These are phyloP conservation scores for Pogonophryne albipinna DNA, from an alignment of 2,797 vertebrate species.

Conservation along the genomic window DNA sequence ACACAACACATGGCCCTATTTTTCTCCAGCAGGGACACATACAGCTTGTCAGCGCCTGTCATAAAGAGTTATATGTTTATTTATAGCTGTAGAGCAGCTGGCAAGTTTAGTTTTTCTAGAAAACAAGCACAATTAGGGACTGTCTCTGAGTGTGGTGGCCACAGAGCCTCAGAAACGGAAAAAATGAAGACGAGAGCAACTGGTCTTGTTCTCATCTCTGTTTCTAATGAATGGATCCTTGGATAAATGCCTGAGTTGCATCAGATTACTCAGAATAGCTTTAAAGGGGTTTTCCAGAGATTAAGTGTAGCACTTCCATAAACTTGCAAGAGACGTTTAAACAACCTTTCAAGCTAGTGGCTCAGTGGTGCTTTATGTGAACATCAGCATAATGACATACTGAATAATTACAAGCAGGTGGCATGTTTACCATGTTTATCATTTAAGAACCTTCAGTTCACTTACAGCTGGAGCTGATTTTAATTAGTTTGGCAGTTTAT, in stretches of 20 bases:
- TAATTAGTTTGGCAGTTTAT: neutral
- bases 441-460: neutral
- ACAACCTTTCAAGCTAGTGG: neutral
- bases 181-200: neutral
- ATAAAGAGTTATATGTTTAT: constrained; percentile 45
- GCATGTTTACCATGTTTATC: neutral
- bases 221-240: neutral
- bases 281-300: neutral
- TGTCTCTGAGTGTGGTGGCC: neutral
- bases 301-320: neutral
- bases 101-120: constrained; percentile 1
- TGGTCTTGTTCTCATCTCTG: neutral
- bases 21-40: constrained; percentile 32
- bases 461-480: neutral
- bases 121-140: constrained; percentile 19
- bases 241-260: neutral
- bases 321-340: neutral
- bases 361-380: neutral
- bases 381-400: neutral
- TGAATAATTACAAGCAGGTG: neutral
- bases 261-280: neutral
- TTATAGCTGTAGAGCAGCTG: constrained; percentile 44
- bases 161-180: constrained; percentile 8
- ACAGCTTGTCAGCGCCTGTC: constrained; percentile 31
- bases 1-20: constrained; percentile 1